Evolutionary conservation across 2,113 vertebrate genomes (phyloP).

Genomic region (Danio rerio): DNA sequence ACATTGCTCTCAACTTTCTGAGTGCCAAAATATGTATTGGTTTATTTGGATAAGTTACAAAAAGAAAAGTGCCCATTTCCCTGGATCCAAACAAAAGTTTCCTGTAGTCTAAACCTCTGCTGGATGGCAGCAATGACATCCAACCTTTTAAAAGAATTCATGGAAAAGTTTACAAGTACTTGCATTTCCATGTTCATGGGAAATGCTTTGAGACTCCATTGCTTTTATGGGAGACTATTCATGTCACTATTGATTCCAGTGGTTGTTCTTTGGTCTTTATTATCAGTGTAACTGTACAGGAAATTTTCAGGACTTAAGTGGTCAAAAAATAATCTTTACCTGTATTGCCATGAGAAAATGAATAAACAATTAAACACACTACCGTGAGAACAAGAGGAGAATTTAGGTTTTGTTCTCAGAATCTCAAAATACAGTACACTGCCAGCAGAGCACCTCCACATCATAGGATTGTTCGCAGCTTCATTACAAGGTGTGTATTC

Average conservation of each 20-base stretch:
- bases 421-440: neutral
- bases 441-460: too few relatives aligned
- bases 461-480: too few relatives aligned
- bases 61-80: neutral
- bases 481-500: too few relatives aligned
- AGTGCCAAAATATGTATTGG: neutral
- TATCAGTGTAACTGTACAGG: neutral
- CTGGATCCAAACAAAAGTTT: neutral
- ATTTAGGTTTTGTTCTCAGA: neutral
- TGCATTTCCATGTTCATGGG: neutral
- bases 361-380: neutral
- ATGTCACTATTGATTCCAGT: neutral
- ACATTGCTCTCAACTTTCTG: neutral
- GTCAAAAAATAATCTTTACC: too few relatives aligned
- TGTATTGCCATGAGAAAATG: neutral
- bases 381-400: neutral
- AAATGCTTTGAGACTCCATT: neutral
- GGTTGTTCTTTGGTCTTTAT: neutral
- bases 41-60: conserved; percentile 7
- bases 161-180: conserved; percentile 2
- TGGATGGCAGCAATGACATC: conserved; percentile 18
- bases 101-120: conserved; percentile 20
- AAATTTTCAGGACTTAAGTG: too few relatives aligned
- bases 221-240: neutral
- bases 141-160: neutral